phyloP scores from a whole-genome alignment of 2,113 vertebrate species.

The Misgurnus mizolepis region DNA sequence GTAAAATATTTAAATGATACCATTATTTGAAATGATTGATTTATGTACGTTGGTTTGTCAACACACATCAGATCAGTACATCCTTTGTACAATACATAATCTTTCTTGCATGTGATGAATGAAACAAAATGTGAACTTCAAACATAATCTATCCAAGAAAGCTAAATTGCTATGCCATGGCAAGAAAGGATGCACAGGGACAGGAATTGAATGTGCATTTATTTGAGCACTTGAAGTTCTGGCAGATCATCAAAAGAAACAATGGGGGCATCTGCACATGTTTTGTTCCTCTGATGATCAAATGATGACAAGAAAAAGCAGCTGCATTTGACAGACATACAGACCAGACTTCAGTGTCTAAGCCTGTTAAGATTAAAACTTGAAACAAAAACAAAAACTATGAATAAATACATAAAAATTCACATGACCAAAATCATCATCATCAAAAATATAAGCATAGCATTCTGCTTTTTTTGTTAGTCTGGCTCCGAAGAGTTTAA shows the following conservation, averaged over 20 bases:
- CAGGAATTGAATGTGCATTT: not conserved
- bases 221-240: not conserved
- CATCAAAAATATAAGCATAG: no score
- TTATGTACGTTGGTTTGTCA: not conserved
- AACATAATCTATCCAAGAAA: not conserved
- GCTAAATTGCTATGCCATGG: not conserved
- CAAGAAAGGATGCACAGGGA: not conserved
- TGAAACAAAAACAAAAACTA: not conserved
- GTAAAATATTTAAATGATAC: no score
- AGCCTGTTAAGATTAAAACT: not conserved
- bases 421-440: no score
- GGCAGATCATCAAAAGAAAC: not conserved
- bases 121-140: not conserved
- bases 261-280: slow-evolving; percentile 20
- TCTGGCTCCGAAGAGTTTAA: no score
- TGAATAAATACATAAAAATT: no score
- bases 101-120: not conserved
- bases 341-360: not conserved
- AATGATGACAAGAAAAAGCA: not conserved
- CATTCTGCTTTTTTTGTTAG: no score
- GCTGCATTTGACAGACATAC: not conserved
- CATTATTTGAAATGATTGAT: no score
- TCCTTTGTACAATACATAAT: no score
- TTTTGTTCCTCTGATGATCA: slow-evolving; percentile 3
- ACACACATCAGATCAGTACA: not conserved